These are phyloP conservation scores for Drosophila busckii DNA, from an alignment of 1,140 invertebrate genomes.

Conservation along the genomic window DNA sequence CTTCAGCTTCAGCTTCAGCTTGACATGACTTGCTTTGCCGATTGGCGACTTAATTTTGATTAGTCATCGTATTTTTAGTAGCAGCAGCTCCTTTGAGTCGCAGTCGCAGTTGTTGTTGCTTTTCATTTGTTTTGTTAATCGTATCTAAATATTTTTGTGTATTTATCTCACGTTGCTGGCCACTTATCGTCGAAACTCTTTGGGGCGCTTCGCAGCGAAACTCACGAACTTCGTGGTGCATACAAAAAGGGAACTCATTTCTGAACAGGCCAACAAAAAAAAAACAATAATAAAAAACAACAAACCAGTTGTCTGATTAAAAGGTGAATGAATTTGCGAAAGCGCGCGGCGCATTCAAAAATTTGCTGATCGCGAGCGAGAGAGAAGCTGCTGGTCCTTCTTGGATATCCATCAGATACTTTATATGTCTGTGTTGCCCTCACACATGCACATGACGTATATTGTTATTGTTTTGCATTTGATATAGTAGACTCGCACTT, in stretches of 20 bases:
- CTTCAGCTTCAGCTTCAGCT: conserved; percentile 8
- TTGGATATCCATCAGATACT: conserved; percentile 53
- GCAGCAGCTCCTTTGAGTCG: conserved; percentile 32
- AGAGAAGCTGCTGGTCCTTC: no score
- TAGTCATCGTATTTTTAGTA: conserved; percentile 43
- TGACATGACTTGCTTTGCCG: conserved; percentile 27
- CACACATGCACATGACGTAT: conserved; percentile 17
- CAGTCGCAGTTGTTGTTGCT: conserved; percentile 4
- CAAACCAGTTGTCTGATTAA: conserved; percentile 69
- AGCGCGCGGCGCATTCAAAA: conserved; percentile 36
- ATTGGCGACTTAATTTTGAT: conserved; percentile 37
- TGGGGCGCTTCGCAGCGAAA: conserved; percentile 10
- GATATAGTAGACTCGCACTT: conserved; percentile 22
- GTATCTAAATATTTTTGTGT: conserved; percentile 51
- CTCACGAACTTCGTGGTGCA: conserved; percentile 53
- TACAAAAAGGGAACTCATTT: conserved; percentile 61
- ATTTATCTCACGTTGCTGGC: conserved; percentile 61
- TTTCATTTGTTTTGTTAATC: conserved; percentile 20
- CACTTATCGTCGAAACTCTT: conserved; percentile 35
- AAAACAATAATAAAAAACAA: conserved; percentile 26
- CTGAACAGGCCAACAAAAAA: conserved; percentile 32
- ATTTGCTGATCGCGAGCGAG: no score
- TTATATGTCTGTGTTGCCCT: conserved; percentile 7
- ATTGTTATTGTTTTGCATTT: conserved; percentile 39
- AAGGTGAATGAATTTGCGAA: conserved; percentile 69